Evolutionary conservation across 2,113 vertebrate genomes (phyloP), one percentile per base, ranked within the genome.

Genomic region (Gnathochromis pfefferi): DNA sequence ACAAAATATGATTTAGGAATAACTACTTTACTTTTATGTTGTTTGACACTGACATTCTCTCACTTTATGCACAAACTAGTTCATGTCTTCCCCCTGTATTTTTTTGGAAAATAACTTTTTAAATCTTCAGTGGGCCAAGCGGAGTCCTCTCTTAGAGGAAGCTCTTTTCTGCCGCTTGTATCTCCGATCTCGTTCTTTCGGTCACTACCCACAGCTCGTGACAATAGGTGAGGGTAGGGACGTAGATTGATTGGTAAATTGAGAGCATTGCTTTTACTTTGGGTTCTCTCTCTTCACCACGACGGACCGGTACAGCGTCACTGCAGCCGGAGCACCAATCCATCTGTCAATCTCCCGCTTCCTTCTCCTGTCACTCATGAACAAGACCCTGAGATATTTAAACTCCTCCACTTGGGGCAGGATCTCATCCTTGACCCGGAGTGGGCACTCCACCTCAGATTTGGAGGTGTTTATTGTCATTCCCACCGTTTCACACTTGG

Each of bases 401-500:
- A 58, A 58, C 55, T 58, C 55, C 13, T 58, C 23, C 55, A 28
- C 23, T 58, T 16, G 55, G 55, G 7, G 55, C 2, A 58, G 55
- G 23, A 58, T 9, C 55, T 58, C 55, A 14, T 28, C 1, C 23
- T 5, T 58, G 55, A 58, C 55, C 55, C 1, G 1, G 54, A 58
- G 4, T 9, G 55, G 0, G 0, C 23, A 9, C 55, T 28, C 55
- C 55, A 58, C 5, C 55, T 31, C 26, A 16, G 2, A 58, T 58
- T 16, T 58, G 55, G 26, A 58, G 26, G 55, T 58, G 55, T 4
- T 28, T 5, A 58, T 1, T 58, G 3, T 16, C 7, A 31, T 31
- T 58, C 26, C 13, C 55, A 9, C 13, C 7, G 0, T 8, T 58
- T 58, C 55, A 58, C 55, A 31, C 14, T 58, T 16, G 55, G 13